Percentiles rank a stretch among this genome's conserved stretches.
phyloP scores from a whole-genome alignment of 30 jellyfish, hydroid and myxozoan species.

The Morbakka virulenta region DNA sequence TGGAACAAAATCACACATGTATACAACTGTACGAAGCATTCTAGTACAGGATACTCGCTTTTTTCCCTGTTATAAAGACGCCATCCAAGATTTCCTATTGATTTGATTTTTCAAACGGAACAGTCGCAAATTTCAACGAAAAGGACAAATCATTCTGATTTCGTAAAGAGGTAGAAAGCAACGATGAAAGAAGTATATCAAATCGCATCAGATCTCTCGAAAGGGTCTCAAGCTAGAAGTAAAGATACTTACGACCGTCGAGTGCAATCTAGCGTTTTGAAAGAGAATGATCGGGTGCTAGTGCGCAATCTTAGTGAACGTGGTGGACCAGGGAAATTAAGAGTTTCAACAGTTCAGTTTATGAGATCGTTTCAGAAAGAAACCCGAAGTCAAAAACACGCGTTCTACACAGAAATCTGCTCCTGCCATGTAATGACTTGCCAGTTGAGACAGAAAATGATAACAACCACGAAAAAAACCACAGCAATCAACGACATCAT shows the following conservation, averaged over 20 bases:
- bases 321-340: slow-evolving; percentile 40
- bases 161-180: slow-evolving; percentile 12
- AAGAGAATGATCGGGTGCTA: slow-evolving; percentile 14
- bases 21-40: slow-evolving; percentile 7
- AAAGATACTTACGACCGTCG: neutral
- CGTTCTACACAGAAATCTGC: slow-evolving; percentile 16
- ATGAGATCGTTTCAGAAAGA: slow-evolving; percentile 16
- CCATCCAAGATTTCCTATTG: slow-evolving; percentile 37
- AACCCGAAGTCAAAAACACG: no score
- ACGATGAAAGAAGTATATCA: slow-evolving; percentile 36
- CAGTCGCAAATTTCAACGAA: no score
- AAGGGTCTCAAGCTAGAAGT: neutral
- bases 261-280: neutral
- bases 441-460: slow-evolving; percentile 5
- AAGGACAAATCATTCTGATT: neutral
- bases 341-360: slow-evolving; percentile 18
- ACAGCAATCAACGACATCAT: no score
- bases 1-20: slow-evolving; percentile 8
- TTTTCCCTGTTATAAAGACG: slow-evolving; percentile 15
- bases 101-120: slow-evolving; percentile 9
- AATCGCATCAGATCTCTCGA: slow-evolving; percentile 8
- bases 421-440: slow-evolving; percentile 32
- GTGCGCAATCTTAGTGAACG: slow-evolving; percentile 6
- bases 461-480: neutral
- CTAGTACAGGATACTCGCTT: slow-evolving; percentile 37